Conservation (phyloP, 2,888 invertebrate species). For the Dromius quadrimaculatus region DNA sequence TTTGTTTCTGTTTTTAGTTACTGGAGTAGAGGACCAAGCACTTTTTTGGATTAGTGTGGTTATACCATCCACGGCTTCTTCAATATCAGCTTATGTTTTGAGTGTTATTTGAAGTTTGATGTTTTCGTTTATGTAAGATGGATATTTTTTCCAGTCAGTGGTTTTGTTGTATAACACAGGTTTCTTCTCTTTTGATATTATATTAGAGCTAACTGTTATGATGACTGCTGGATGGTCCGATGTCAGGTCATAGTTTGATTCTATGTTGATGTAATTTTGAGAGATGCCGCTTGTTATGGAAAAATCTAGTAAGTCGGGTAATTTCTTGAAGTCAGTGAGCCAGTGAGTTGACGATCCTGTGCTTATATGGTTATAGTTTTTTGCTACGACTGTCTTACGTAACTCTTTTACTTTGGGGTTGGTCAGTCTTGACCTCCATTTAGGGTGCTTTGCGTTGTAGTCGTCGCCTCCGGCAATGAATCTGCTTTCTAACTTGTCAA, state of each 20-base stretch:
- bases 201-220: slow-evolving; percentile 7
- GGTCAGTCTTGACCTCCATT: slow-evolving; percentile 45
- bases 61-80: slow-evolving; percentile 7
- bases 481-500: slow-evolving; percentile 42
- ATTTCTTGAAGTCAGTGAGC: slow-evolving; percentile 52
- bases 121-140: slow-evolving; percentile 16
- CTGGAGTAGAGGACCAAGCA: slow-evolving; percentile 42
- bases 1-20: neutral
- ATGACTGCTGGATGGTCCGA: slow-evolving; percentile 43
- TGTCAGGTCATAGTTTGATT: no score
- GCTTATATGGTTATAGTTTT: slow-evolving; percentile 40
- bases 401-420: slow-evolving; percentile 35
- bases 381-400: slow-evolving; percentile 13
- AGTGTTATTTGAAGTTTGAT: neutral
- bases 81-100: neutral
- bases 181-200: slow-evolving; percentile 48
- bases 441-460: slow-evolving; percentile 42
- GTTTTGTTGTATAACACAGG: slow-evolving; percentile 12
- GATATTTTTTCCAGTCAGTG: slow-evolving; percentile 47
- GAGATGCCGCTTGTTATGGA: slow-evolving; percentile 52
- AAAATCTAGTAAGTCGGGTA: slow-evolving; percentile 55
- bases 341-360: slow-evolving; percentile 55
- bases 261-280: slow-evolving; percentile 49
- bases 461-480: slow-evolving; percentile 49
- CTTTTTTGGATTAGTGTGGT: slow-evolving; percentile 50